Base-by-base conservation (phyloP, 1,140 invertebrate species). In the Sycophila sp. region DNA sequence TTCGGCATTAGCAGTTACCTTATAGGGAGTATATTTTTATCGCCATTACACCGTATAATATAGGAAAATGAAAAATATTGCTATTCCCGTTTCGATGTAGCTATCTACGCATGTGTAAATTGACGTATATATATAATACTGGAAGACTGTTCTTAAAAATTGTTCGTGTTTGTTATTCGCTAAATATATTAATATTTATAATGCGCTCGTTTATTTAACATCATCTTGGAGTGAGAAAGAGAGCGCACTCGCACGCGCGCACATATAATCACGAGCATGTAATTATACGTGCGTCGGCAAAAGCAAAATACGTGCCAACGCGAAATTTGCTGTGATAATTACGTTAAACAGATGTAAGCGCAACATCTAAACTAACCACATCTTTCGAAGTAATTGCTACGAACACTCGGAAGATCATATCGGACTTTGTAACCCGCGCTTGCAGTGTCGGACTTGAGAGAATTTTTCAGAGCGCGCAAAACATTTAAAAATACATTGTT, bases 131-230 rank as follows among this genome's bases (percentile, higher is more conserved):
- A n/a, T n/a, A n/a, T n/a, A n/a, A n/a, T n/a, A n/a, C n/a, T n/a
- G n/a, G n/a, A 36, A 45, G 59, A 49, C 17, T 63, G 59, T 28
- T 63, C 19, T 70, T 63, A 17, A 60, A 36, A 62, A 38, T 3
- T 3, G 8, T 4, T 38, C 6, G n/a, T 15, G 47, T n/a, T 4
- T 32, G 19, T 30, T 53, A 69, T 62, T 62, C n/a, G 11, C 17
- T 69, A 69, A 62, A 62, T 53, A 62, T n/a, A 62, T 53, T 45
- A 62, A 62, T 69, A 62, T 62, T 62, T 55, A 69, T 53, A 62
- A 40, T 15, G 5, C 30, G 11, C n/a, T 34, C 45, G 32, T 69
- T 62, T 40, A 34, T 32, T 67, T 28, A n/a, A n/a, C n/a, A n/a
- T n/a, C n/a, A 11, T 10, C 6, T n/a, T 45, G 28, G 38, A 30